These are phyloP conservation scores for Hipparchia semele DNA, from an alignment of 2,888 invertebrate species.

Conservation along the genomic window DNA sequence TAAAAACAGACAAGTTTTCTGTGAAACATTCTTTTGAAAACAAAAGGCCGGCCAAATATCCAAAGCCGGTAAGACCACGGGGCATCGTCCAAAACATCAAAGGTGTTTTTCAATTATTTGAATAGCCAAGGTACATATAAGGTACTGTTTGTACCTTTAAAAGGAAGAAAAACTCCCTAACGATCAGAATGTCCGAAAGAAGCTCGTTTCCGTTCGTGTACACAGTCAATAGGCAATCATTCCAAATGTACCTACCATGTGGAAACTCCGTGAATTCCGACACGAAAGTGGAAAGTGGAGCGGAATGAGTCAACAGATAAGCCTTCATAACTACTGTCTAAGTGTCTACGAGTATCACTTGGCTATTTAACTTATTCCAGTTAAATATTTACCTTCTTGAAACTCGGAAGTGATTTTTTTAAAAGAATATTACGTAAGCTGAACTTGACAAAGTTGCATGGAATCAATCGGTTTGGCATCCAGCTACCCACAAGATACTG, in stretches of 20 bases:
- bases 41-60: too few species aligned
- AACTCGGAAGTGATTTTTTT: too few species aligned
- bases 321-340: constrained; percentile 41
- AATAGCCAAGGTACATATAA: too few species aligned
- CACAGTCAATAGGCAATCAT: constrained; percentile 51
- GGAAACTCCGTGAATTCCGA: constrained; percentile 55
- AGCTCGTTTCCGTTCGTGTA: constrained; percentile 39
- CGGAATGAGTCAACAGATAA: constrained; percentile 55
- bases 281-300: constrained; percentile 56
- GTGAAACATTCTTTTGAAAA: too few species aligned
- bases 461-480: too few species aligned
- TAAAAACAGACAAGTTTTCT: too few species aligned
- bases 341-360: constrained; percentile 1
- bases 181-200: constrained; percentile 39
- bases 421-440: too few species aligned
- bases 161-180: constrained; percentile 31
- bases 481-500: too few species aligned
- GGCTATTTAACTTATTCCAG: neutral
- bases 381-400: neutral
- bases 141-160: neutral
- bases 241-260: constrained; percentile 44
- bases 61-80: too few species aligned
- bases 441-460: too few species aligned
- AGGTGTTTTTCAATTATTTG: too few species aligned
- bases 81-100: too few species aligned